Percentiles rank a stretch among this genome's conserved stretches.
These are phyloP conservation scores for Amphibalanus amphitrite DNA, from an alignment of 1,140 invertebrate genomes.

Conservation along the genomic window DNA sequence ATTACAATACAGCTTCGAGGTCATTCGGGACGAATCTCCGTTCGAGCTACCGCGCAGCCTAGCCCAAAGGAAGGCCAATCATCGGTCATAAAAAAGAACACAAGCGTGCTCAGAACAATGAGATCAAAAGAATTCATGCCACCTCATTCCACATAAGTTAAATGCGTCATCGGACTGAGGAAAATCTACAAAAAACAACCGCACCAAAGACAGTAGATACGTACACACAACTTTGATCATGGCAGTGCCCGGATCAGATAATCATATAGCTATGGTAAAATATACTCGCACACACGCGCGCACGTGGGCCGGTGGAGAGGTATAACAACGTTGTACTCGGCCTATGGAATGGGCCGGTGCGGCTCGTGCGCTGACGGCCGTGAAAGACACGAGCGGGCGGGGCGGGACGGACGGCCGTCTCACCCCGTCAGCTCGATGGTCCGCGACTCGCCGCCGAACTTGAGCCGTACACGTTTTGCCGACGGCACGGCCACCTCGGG, in stretches of 20 bases:
- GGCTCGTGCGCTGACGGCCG: neutral
- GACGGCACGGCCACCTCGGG: too few relatives aligned
- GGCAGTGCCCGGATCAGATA: neutral
- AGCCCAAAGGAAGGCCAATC: neutral
- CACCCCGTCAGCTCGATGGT: neutral
- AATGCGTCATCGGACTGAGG: neutral
- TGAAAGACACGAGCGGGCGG: too few relatives aligned
- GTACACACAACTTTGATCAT: neutral
- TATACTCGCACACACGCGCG: neutral
- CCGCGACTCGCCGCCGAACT: neutral
- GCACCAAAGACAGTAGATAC: neutral
- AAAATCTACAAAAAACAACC: neutral
- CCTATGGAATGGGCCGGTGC: neutral
- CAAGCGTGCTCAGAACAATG: neutral
- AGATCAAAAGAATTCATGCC: neutral
- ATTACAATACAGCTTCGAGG: neutral
- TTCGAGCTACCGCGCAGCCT: neutral
- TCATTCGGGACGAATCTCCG: neutral
- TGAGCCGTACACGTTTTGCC: neutral
- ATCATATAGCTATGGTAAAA: neutral
- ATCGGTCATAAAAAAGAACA: neutral
- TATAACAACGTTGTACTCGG: conserved; percentile 1
- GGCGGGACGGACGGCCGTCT: neutral
- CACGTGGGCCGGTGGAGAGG: neutral
- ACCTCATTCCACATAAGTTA: neutral